Conservation (phyloP, 2,797 vertebrate species). For the Botia kubotai region DNA sequence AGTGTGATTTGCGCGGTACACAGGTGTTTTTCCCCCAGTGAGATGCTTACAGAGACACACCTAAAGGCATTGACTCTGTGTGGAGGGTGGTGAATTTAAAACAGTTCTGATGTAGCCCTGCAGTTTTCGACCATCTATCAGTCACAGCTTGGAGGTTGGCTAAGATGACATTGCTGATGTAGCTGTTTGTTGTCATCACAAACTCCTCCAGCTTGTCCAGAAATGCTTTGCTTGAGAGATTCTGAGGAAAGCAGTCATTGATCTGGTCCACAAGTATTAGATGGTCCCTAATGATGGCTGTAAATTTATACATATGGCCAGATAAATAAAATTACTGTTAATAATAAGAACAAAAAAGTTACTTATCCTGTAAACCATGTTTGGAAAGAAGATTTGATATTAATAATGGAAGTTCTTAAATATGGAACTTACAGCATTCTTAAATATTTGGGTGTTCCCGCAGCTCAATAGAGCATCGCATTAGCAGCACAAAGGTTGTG, state of each 20-base stretch:
- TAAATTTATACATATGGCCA: too few relatives aligned
- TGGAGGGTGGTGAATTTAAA: neutral
- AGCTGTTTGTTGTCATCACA: neutral
- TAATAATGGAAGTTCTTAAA: too few relatives aligned
- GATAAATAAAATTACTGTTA: too few relatives aligned
- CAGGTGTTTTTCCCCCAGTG: conserved; percentile 15
- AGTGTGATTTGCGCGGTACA: neutral
- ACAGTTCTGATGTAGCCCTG: neutral
- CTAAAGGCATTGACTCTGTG: neutral
- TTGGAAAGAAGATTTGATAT: too few relatives aligned
- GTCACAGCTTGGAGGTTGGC: neutral
- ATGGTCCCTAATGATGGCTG: neutral
- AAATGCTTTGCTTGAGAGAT: neutral
- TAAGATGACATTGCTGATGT: neutral
- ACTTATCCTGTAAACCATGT: too few relatives aligned
- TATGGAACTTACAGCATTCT: too few relatives aligned
- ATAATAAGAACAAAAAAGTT: too few relatives aligned
- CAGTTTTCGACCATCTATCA: neutral
- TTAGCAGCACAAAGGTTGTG: too few relatives aligned
- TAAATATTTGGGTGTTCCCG: too few relatives aligned
- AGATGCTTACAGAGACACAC: conserved; percentile 12
- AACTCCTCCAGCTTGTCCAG: neutral
- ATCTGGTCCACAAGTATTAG: neutral
- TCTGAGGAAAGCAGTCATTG: neutral
- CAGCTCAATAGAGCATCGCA: too few relatives aligned